Percentiles rank a stretch among this genome's conserved stretches.
phyloP scores from a whole-genome alignment of 2,113 vertebrate species.

The Galbula dea region DNA sequence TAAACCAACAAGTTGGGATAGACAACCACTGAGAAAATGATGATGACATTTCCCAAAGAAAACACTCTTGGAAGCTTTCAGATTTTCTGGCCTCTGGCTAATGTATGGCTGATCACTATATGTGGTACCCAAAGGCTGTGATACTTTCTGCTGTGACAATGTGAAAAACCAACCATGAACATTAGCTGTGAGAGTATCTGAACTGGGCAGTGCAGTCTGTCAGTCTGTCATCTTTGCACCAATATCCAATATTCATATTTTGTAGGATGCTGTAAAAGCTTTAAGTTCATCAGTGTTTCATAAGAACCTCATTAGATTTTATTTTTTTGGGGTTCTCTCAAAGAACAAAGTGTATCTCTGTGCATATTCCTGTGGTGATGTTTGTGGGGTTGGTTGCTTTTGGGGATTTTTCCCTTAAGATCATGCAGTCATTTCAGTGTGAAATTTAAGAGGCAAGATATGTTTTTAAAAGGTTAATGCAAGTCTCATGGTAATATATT shows the following conservation, averaged over 20 bases:
- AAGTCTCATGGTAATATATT: too few species aligned
- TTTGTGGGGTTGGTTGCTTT: too few species aligned
- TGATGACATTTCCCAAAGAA: not conserved
- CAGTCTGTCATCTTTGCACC: not conserved
- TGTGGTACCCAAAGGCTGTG: not conserved
- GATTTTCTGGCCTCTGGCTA: constrained; percentile 10
- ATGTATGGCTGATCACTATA: constrained; percentile 47
- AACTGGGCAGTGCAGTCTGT: not conserved
- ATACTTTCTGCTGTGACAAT: not conserved
- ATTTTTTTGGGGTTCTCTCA: not conserved
- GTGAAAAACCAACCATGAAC: not conserved
- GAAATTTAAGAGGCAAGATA: too few species aligned
- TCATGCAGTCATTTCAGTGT: too few species aligned
- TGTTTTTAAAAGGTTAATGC: too few species aligned
- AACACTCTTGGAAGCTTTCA: not conserved
- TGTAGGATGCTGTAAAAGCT: too few species aligned
- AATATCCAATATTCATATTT: not conserved
- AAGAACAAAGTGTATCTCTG: not conserved
- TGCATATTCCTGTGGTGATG: not conserved
- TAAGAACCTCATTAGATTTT: not conserved
- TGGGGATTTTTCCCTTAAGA: too few species aligned
- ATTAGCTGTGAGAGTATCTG: not conserved
- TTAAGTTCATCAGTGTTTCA: not conserved
- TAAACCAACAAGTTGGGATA: not conserved
- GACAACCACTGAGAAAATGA: not conserved